Percentiles rank a stretch among this genome's conserved stretches.
Evolutionary conservation across 1,140 invertebrate genomes (phyloP).

Genomic region (Aporrectodea caliginosa): DNA sequence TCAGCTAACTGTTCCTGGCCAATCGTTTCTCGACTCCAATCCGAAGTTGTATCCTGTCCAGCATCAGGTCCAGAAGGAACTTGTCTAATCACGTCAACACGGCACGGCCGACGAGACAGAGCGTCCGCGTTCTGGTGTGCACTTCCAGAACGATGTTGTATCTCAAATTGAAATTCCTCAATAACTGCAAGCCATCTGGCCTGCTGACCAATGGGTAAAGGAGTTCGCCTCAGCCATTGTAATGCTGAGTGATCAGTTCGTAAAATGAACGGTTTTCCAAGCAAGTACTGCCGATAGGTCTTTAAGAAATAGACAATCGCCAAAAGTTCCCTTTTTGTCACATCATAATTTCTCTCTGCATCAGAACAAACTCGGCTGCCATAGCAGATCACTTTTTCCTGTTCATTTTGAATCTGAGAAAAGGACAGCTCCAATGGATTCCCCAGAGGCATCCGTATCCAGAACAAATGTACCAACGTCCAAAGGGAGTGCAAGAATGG

Average conservation of each 20-base stretch:
- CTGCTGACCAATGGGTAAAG: conserved; percentile 36
- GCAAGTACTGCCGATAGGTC: conserved; percentile 37
- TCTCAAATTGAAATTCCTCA: conserved; percentile 36
- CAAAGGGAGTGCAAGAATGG: conserved; percentile 40
- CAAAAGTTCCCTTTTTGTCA: conserved; percentile 36
- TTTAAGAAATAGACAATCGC: conserved; percentile 34
- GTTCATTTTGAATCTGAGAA: conserved; percentile 46
- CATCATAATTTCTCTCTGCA: conserved; percentile 35
- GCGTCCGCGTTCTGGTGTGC: no score
- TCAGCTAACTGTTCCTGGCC: no score
- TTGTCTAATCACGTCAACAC: no score
- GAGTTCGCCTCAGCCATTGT: conserved; percentile 37
- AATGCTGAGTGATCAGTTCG: no score
- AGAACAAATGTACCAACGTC: conserved; percentile 47
- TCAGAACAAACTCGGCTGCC: conserved; percentile 26
- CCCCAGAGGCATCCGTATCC: conserved; percentile 54
- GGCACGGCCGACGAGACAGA: no score
- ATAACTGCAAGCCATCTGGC: conserved; percentile 39
- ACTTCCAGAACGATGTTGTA: conserved; percentile 39
- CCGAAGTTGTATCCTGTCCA: no score
- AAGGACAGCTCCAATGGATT: conserved; percentile 53
- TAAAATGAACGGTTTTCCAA: conserved; percentile 35
- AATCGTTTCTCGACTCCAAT: no score
- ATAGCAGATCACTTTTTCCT: conserved; percentile 33
- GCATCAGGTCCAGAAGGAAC: no score